Conservation (phyloP, 2,797 vertebrate species). For the Nannoperca australis region DNA sequence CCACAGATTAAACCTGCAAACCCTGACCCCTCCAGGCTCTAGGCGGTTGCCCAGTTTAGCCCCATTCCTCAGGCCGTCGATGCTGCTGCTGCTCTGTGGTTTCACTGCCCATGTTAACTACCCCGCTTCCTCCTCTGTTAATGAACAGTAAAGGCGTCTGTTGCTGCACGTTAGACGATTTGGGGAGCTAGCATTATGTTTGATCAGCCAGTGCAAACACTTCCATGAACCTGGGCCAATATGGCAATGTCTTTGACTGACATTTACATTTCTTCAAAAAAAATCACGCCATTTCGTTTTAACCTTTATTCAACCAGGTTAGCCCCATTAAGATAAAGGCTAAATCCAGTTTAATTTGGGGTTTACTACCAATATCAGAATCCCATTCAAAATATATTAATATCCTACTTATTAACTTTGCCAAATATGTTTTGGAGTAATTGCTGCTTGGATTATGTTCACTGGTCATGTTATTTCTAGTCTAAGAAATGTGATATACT, state of each 20-base stretch:
- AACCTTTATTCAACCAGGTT: neutral
- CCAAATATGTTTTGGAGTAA: too few species aligned
- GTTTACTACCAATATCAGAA: neutral
- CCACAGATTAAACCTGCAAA: neutral
- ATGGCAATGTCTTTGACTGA: neutral
- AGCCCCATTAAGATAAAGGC: neutral
- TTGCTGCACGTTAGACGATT: neutral
- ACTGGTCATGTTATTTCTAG: too few species aligned
- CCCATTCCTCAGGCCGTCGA: neutral
- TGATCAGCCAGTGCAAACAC: neutral
- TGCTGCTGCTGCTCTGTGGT: neutral
- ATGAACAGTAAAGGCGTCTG: neutral
- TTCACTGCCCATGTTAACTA: slow-evolving; percentile 1
- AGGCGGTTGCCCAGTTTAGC: neutral
- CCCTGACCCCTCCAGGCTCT: neutral
- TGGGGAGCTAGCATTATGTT: neutral
- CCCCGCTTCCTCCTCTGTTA: neutral
- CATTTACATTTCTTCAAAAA: neutral
- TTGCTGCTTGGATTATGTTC: too few species aligned
- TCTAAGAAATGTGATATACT: too few species aligned
- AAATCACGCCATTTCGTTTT: neutral
- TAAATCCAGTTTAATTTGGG: neutral
- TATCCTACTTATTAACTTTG: too few species aligned
- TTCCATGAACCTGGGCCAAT: neutral
- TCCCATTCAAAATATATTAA: too few species aligned